Base-by-base conservation (phyloP, 2,797 vertebrate species). In the Leptatherina wallacei region DNA sequence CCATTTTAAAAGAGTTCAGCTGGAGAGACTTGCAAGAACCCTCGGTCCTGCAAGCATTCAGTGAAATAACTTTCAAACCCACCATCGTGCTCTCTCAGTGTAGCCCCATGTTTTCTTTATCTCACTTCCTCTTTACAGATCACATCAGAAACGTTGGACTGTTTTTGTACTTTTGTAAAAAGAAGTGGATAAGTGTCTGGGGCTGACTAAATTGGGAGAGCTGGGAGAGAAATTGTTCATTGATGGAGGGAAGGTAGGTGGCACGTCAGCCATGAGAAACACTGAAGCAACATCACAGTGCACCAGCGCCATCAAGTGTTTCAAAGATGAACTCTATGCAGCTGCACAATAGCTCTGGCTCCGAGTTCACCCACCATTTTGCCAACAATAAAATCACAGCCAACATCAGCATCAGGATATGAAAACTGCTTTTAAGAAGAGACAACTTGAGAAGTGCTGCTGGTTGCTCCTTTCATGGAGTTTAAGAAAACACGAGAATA, bases 271-370 rank as follows among this genome's bases (percentile, higher is more conserved):
- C 77, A 79, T 58, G 67, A 77, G 70, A 80, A 84, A 68, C 35
- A 0, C 13, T 0, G 40, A 0, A 1, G 68, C 5, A 1, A 9
- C 58, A 61, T 47, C 71, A 49, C 20, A 30, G 91, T 29, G 72
- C 93, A 82, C 42, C 86, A 93, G 89, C 91, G 71, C 91, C 93
- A 91, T 81, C 92, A 78, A 80, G 91, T 91, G 93, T 22, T 40
- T 2, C 32, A 1, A 12, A 52, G 65, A 59, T 59, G 78, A 89
- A 89, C 22, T 5, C 3, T 86, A 86, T 0, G 65, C 71, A 51
- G 62, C 52, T 3, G 0, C 47, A 35, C 55, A 49, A 57, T 58
- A 58, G 63, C 73, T 51, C 55, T 0, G 22, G 13, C 20, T 2
- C 58, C 0, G 9, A 29, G 29, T 29, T 38, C 57, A 51, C 3